These are phyloP conservation scores for Incurvaria masculella DNA, from an alignment of 2,888 invertebrate species.

Conservation along the genomic window DNA sequence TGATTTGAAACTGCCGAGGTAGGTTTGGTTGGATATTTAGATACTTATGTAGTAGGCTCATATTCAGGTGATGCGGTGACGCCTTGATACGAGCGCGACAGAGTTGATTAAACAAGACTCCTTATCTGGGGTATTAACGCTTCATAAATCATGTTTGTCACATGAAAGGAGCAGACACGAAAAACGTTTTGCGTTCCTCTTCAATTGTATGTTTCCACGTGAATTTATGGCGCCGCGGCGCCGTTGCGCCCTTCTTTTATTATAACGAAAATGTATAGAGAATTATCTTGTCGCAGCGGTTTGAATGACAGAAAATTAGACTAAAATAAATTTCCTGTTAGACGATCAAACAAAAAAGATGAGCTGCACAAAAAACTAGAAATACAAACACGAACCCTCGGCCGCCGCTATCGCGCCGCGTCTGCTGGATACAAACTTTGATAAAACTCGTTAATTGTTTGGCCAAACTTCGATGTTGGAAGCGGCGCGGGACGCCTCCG, in stretches of 20 bases:
- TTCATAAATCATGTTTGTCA: slow-evolving; percentile 58
- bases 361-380: slow-evolving; percentile 34
- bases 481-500: slow-evolving; percentile 5
- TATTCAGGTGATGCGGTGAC: no score
- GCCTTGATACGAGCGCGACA: no score
- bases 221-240: no score
- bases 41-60: no score
- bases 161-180: no score
- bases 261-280: neutral
- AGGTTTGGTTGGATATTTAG: no score
- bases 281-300: slow-evolving; percentile 29
- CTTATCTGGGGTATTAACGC: slow-evolving; percentile 53
- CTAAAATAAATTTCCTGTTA: slow-evolving; percentile 55
- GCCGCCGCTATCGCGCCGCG: slow-evolving; percentile 27
- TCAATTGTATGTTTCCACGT: no score
- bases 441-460: slow-evolving; percentile 43
- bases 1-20: no score
- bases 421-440: slow-evolving; percentile 34
- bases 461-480: slow-evolving; percentile 22
- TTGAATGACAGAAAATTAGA: slow-evolving; percentile 51
- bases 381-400: slow-evolving; percentile 39
- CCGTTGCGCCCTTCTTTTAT: no score
- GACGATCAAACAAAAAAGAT: slow-evolving; percentile 36
- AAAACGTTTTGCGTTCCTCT: no score
- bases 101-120: slow-evolving; percentile 26